These are phyloP conservation scores for Corapipo altera DNA, from an alignment of 2,113 vertebrate species.

Conservation along the genomic window DNA sequence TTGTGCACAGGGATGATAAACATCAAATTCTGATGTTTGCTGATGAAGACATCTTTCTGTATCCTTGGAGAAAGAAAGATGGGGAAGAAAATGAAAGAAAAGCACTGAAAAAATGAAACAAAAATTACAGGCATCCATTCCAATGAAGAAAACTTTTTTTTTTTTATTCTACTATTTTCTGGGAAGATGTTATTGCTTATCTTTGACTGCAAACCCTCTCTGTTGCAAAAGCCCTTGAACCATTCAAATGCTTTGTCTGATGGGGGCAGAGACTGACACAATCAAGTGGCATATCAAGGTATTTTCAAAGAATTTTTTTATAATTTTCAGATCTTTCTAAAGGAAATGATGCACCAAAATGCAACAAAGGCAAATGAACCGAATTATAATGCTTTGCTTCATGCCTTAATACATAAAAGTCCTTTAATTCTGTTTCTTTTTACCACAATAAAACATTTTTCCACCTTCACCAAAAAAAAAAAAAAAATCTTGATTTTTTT, in stretches of 20 bases:
- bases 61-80: background rate
- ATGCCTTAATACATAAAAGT: background rate
- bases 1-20: background rate
- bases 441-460: background rate
- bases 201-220: background rate
- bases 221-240: background rate
- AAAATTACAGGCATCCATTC: background rate
- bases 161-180: background rate
- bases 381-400: background rate
- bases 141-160: background rate
- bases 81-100: background rate
- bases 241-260: background rate
- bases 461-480: background rate
- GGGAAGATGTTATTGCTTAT: background rate
- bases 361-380: background rate
- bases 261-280: background rate
- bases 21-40: background rate
- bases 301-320: background rate
- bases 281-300: background rate
- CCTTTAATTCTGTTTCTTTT: background rate
- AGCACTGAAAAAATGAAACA: background rate
- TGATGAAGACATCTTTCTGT: background rate
- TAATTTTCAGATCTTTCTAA: background rate
- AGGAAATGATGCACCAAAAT: background rate
- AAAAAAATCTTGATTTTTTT: background rate